Evolutionary conservation across 2,113 vertebrate genomes (phyloP).

Genomic region (Pangasianodon hypophthalmus): DNA sequence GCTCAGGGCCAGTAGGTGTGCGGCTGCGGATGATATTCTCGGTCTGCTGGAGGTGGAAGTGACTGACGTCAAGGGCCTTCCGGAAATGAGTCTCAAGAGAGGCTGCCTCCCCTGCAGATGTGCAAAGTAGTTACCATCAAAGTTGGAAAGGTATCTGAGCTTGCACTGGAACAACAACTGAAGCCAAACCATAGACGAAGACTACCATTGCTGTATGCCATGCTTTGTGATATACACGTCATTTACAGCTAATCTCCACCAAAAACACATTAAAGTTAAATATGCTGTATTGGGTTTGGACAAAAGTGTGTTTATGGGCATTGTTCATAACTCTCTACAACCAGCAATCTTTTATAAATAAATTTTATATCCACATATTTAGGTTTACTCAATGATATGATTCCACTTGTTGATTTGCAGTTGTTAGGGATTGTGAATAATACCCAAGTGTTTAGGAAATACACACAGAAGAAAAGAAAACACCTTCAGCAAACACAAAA

Average conservation of each 20-base stretch:
- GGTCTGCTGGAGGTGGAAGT: constrained; percentile 84
- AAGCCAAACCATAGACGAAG: constrained; percentile 1
- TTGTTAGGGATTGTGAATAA: constrained; percentile 47
- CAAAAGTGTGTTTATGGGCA: constrained; percentile 28
- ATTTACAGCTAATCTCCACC: neutral
- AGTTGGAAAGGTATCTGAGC: neutral
- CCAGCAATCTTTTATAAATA: neutral
- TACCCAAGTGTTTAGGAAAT: constrained; percentile 28
- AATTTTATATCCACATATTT: neutral
- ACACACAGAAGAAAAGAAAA: constrained; percentile 24
- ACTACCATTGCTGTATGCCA: constrained; percentile 15
- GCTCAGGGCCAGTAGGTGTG: constrained; percentile 85
- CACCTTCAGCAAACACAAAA: constrained; percentile 23
- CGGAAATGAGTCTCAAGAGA: constrained; percentile 81
- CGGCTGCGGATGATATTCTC: constrained; percentile 86
- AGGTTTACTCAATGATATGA: neutral
- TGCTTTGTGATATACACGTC: constrained; percentile 24
- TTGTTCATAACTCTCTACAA: constrained; percentile 48
- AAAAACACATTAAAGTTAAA: constrained; percentile 22
- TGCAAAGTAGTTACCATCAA: constrained; percentile 28
- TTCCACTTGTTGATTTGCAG: neutral
- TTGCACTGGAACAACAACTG: neutral
- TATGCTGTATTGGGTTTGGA: neutral
- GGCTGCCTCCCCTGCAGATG: constrained; percentile 75
- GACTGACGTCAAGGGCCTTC: constrained; percentile 82